Evolutionary conservation across 2,113 vertebrate species (phyloP).

Genomic region (Solenodon paradoxus): DNA sequence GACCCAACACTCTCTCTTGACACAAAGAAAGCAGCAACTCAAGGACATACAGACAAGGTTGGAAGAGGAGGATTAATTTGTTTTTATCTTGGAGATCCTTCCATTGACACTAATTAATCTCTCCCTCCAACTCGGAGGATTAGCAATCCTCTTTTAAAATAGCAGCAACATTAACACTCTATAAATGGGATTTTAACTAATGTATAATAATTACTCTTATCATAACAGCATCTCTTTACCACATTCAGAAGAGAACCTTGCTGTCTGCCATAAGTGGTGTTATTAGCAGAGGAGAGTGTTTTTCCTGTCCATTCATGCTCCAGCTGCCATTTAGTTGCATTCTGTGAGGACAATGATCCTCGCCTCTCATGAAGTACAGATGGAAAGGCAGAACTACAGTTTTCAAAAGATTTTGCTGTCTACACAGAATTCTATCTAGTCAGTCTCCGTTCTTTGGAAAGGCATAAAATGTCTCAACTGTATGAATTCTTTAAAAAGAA

Average conservation of each 20-base stretch:
- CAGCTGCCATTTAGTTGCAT: constrained; percentile 52
- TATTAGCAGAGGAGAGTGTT: constrained; percentile 48
- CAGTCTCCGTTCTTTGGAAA: constrained; percentile 2
- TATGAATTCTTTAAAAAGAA: constrained; percentile 36
- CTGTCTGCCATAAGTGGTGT: constrained; percentile 16
- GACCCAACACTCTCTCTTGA: constrained; percentile 23
- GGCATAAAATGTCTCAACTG: not conserved
- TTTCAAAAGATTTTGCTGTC: constrained; percentile 24
- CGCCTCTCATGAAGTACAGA: constrained; percentile 8
- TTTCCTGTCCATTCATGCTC: constrained; percentile 60
- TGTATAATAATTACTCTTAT: constrained; percentile 63
- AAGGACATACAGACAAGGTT: not conserved
- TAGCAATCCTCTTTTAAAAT: constrained; percentile 47
- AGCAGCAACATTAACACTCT: constrained; percentile 22
- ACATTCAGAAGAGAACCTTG: constrained; percentile 36
- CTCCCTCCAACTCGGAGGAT: not conserved
- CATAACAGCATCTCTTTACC: constrained; percentile 55
- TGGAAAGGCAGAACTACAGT: constrained; percentile 18
- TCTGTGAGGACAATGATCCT: constrained; percentile 36
- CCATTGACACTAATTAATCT: constrained; percentile 58
- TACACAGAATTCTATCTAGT: not conserved
- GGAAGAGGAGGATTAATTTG: constrained; percentile 33
- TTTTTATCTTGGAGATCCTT: constrained; percentile 52
- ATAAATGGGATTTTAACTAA: constrained; percentile 64
- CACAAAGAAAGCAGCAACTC: constrained; percentile 49